Conservation (phyloP, 2,888 invertebrate species). For the Bruchidius siliquastri region DNA sequence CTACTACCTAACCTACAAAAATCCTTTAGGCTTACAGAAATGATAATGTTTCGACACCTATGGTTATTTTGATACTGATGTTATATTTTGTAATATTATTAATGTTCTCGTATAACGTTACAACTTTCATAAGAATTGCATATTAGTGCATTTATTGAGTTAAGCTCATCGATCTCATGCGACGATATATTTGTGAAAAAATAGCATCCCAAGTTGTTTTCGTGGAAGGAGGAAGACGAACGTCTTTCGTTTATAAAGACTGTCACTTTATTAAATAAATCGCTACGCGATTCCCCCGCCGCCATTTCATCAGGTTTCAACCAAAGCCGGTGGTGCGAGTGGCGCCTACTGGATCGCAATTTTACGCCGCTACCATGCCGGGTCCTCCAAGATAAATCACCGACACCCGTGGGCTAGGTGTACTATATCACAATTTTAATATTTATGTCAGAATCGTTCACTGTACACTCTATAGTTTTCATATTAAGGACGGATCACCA, state of each 20-base stretch:
- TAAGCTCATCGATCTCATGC: no score
- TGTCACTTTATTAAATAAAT: not conserved
- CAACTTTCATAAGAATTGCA: no score
- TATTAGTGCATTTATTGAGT: no score
- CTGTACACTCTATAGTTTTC: slow-evolving; percentile 22
- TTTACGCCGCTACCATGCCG: not conserved
- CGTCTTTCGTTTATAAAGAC: not conserved
- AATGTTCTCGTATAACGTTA: no score
- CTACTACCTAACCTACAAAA: no score
- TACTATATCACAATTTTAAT: slow-evolving; percentile 35
- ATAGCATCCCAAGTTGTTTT: not conserved
- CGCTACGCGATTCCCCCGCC: not conserved
- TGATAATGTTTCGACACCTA: no score
- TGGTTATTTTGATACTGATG: no score
- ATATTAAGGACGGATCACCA: slow-evolving; percentile 20
- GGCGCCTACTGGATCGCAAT: not conserved
- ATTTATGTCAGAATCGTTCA: slow-evolving; percentile 33
- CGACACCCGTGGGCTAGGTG: slow-evolving; percentile 1
- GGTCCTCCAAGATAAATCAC: not conserved
- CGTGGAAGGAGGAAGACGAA: not conserved
- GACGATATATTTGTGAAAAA: no score
- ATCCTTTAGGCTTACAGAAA: no score
- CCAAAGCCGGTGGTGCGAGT: not conserved
- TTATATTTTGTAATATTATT: no score
- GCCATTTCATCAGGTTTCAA: not conserved